These are phyloP conservation scores for Spodoptera exigua DNA, from an alignment of 2,888 invertebrate species.

Conservation along the genomic window DNA sequence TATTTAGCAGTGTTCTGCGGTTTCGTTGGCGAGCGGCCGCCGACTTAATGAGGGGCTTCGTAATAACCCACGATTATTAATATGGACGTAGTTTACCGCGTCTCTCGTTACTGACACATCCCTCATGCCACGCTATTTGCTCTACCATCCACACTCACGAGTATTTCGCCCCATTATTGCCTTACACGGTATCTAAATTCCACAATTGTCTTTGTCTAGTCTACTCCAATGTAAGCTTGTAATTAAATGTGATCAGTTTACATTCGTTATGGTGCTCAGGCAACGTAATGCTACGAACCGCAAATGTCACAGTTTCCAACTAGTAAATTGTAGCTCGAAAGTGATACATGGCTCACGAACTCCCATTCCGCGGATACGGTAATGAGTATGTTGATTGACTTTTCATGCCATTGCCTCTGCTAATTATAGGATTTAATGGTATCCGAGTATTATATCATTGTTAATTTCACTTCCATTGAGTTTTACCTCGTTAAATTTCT, in stretches of 20 bases:
- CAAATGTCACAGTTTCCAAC: conserved; percentile 73
- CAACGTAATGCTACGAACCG: conserved; percentile 66
- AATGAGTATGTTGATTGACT: conserved; percentile 76
- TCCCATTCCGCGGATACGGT: conserved; percentile 73
- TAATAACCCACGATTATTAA: conserved; percentile 86
- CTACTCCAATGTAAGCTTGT: conserved; percentile 37
- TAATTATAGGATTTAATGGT: conserved; percentile 76
- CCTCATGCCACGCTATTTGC: conserved; percentile 67
- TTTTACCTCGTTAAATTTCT: conserved; percentile 63
- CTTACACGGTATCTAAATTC: conserved; percentile 48
- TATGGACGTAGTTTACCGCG: conserved; percentile 80
- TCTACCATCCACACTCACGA: conserved; percentile 55
- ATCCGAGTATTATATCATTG: conserved; percentile 68
- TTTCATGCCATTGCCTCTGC: conserved; percentile 70
- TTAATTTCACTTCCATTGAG: conserved; percentile 71
- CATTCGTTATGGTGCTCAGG: conserved; percentile 60
- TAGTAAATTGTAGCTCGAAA: conserved; percentile 79
- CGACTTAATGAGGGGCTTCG: conserved; percentile 82
- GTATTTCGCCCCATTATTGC: conserved; percentile 48
- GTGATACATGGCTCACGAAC: conserved; percentile 77
- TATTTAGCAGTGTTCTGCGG: conserved; percentile 88
- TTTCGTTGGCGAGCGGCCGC: conserved; percentile 80
- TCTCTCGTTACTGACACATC: conserved; percentile 72
- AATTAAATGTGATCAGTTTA: conserved; percentile 62
- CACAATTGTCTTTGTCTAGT: conserved; percentile 1